Percentiles rank a stretch among this genome's conserved stretches.
These are phyloP conservation scores for Chrysopilus asiliformis DNA, from an alignment of 2,888 invertebrate genomes.

Conservation along the genomic window DNA sequence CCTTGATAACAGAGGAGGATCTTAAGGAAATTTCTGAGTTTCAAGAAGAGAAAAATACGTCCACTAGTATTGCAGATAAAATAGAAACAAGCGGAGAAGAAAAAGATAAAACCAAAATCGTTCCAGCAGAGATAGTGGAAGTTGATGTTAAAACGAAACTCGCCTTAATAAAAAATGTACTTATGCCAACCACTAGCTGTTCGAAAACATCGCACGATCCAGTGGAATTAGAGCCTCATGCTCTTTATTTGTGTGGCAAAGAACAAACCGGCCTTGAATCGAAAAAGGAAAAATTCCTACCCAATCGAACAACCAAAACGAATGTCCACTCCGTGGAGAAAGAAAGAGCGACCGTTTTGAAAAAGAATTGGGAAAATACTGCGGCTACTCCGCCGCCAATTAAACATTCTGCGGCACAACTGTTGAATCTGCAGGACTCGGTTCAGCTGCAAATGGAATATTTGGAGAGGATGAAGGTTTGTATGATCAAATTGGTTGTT, in stretches of 20 bases:
- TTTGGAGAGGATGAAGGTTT: slow-evolving; percentile 28
- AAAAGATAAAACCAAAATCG: neutral
- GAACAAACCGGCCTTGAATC: slow-evolving; percentile 10
- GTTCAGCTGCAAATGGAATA: slow-evolving; percentile 27
- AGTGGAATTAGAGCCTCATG: slow-evolving; percentile 25
- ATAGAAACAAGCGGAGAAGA: neutral
- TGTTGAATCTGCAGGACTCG: slow-evolving; percentile 29
- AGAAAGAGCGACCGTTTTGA: slow-evolving; percentile 26
- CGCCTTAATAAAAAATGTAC: slow-evolving; percentile 13
- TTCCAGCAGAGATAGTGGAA: slow-evolving; percentile 19
- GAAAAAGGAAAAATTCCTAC: slow-evolving; percentile 26
- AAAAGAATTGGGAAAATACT: slow-evolving; percentile 31
- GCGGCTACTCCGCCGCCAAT: slow-evolving; percentile 34
- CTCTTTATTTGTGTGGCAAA: slow-evolving; percentile 26
- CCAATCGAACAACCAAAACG: slow-evolving; percentile 29
- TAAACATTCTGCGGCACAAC: slow-evolving; percentile 23
- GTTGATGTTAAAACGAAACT: slow-evolving; percentile 20
- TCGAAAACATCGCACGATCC: slow-evolving; percentile 7
- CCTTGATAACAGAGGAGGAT: slow-evolving; percentile 27
- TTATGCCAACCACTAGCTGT: neutral
- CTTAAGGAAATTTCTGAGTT: slow-evolving; percentile 29
- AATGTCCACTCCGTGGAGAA: slow-evolving; percentile 32
- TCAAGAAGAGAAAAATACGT: slow-evolving; percentile 6
- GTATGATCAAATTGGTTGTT: neutral
- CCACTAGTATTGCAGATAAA: neutral